Conservation (phyloP, 2,113 vertebrate species). For the Tachysurus vachellii region DNA sequence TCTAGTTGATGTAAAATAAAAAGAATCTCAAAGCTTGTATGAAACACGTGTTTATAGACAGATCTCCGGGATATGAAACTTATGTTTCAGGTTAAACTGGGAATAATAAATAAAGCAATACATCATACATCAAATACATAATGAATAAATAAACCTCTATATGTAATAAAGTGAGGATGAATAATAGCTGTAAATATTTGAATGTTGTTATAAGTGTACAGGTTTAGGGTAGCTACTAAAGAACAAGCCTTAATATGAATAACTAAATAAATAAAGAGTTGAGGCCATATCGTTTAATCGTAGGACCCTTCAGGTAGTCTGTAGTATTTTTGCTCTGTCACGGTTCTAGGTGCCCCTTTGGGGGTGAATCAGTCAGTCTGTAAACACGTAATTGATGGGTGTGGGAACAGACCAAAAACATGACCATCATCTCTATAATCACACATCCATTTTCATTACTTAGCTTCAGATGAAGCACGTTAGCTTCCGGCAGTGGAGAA, state of each 20-base stretch:
- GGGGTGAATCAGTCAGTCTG: background rate
- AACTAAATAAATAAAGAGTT: background rate
- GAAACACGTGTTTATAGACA: background rate
- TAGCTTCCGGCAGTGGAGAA: background rate
- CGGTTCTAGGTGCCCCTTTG: background rate
- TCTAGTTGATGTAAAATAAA: background rate
- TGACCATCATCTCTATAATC: background rate
- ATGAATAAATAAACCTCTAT: background rate
- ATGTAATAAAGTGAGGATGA: background rate
- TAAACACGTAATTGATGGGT: background rate
- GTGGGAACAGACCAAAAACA: background rate
- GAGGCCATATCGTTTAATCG: background rate
- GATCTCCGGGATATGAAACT: background rate
- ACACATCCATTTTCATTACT: conserved; percentile 1
- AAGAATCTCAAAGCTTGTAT: background rate
- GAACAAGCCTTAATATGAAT: background rate
- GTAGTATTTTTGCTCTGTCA: background rate
- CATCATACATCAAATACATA: no score
- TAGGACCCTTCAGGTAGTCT: no score
- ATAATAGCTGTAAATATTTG: background rate
- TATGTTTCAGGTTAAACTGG: background rate
- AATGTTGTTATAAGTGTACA: background rate
- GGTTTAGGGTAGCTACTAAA: background rate
- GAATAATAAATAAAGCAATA: background rate
- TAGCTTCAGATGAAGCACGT: conserved; percentile 13